Evolutionary conservation across 2,113 vertebrate species (phyloP), one percentile per base, ranked within the genome.

Genomic region (Zingel zingel): DNA sequence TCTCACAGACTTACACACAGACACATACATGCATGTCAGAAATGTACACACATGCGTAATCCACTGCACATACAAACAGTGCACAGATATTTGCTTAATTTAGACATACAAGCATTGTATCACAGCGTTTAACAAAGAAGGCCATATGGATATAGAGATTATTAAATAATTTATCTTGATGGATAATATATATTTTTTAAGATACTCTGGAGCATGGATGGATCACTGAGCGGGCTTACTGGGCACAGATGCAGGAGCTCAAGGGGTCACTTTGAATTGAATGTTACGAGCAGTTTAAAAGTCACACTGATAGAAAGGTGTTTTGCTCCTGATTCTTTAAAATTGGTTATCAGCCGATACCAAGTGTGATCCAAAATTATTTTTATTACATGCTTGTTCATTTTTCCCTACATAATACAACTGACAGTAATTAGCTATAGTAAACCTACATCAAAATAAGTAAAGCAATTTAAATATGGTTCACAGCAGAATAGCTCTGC

Each of bases 31-130:
- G 59, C 74, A 68, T 73, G 73, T 53, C 25, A 77, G 8, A 76
- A 36, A 56, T 74, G 45, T 61, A 73, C 33, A 69, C 39, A 70
- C 53, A 48, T 54, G 30, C 59, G 68, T 72, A 13, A 78, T 30
- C 61, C 61, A 23, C 19, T 77, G 72, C 81, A 86, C 13, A 81
- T 77, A 78, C 15, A 78, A 63, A 67, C 13, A 23, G 57, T 76
- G 71, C 13, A n/a, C 19, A 47, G 16, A 33, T 81, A 47, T 36
- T 81, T 54, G 21, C 23, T 61, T 16, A 30, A 74, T 74, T 61
- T 82, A 71, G 33, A 25, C 2, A 5, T 61, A 59, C 23, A 63
- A 8, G 4, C 21, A 69, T 33, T 54, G 10, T 63, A 50, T 68
- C 61, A 68, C 61, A 21, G 25, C 13, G 15, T 68, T 59, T 43